Percentiles rank a stretch among this genome's conserved stretches.
Conservation (phyloP, 2,888 invertebrate species). For the Hesperia comma region DNA sequence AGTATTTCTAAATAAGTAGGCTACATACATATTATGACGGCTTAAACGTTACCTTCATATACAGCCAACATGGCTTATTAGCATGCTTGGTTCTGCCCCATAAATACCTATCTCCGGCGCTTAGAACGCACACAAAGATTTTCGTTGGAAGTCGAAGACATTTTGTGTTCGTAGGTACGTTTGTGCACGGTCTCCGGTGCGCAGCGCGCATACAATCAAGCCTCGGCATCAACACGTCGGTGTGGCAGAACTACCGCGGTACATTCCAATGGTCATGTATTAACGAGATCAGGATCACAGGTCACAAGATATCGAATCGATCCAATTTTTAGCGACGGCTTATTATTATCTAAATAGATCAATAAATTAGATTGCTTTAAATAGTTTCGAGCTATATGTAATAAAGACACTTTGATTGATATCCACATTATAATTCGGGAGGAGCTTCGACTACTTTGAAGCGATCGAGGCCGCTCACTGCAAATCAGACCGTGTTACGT, state of each 20-base stretch:
- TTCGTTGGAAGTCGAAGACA: too few relatives aligned
- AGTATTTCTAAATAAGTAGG: too few relatives aligned
- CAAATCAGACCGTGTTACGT: background rate
- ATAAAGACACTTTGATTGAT: constrained; percentile 27
- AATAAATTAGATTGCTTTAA: constrained; percentile 25
- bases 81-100: too few relatives aligned
- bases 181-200: too few relatives aligned
- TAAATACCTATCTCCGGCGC: too few relatives aligned
- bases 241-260: background rate
- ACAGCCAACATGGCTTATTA: too few relatives aligned
- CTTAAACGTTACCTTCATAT: too few relatives aligned
- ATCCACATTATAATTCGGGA: constrained; percentile 35
- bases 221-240: too few relatives aligned
- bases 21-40: too few relatives aligned
- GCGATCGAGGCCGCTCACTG: background rate
- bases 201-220: too few relatives aligned
- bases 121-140: too few relatives aligned
- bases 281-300: background rate
- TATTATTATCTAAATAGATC: constrained; percentile 10
- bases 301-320: background rate
- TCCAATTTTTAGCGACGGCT: constrained; percentile 2
- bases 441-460: constrained; percentile 32
- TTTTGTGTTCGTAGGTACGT: too few relatives aligned
- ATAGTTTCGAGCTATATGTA: constrained; percentile 5
- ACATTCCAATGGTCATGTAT: background rate